A percentile compares a stretch with the other conserved stretches of the same genome.
These are phyloP conservation scores for Coendou prehensilis DNA, from an alignment of 2,797 vertebrate species.

Conservation along the genomic window DNA sequence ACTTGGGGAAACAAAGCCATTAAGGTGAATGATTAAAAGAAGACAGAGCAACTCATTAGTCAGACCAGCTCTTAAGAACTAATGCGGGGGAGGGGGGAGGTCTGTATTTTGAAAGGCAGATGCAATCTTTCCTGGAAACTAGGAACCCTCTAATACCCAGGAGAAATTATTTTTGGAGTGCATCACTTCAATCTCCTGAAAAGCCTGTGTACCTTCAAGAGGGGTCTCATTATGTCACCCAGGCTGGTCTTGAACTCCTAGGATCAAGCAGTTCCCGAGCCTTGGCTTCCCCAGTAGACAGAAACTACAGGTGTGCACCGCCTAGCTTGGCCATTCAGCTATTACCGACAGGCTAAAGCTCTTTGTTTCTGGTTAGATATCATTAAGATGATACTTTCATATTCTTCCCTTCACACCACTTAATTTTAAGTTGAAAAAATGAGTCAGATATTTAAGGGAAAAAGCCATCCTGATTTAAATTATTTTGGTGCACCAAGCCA, in stretches of 20 bases:
- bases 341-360: background rate
- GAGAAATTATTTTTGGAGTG: slow-evolving; percentile 52
- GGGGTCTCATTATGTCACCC: background rate
- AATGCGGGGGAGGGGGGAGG: background rate
- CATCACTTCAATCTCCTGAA: background rate
- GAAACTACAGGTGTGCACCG: background rate
- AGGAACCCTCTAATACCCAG: slow-evolving; percentile 34
- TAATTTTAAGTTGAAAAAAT: slow-evolving; percentile 35
- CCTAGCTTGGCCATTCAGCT: background rate
- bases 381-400: slow-evolving; percentile 2
- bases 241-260: background rate
- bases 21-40: slow-evolving; percentile 44
- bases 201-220: background rate
- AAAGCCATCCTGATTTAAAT: slow-evolving; percentile 51
- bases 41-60: slow-evolving; percentile 33
- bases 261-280: background rate
- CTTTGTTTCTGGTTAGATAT: slow-evolving; percentile 46
- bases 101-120: slow-evolving; percentile 46
- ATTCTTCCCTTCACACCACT: background rate
- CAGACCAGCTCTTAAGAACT: slow-evolving; percentile 17
- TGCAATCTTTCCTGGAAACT: slow-evolving; percentile 42
- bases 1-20: background rate
- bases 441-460: background rate
- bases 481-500: slow-evolving; percentile 20
- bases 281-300: background rate